These are phyloP conservation scores for Cotesia chilonis DNA, from an alignment of 1,140 invertebrate species.

Conservation along the genomic window DNA sequence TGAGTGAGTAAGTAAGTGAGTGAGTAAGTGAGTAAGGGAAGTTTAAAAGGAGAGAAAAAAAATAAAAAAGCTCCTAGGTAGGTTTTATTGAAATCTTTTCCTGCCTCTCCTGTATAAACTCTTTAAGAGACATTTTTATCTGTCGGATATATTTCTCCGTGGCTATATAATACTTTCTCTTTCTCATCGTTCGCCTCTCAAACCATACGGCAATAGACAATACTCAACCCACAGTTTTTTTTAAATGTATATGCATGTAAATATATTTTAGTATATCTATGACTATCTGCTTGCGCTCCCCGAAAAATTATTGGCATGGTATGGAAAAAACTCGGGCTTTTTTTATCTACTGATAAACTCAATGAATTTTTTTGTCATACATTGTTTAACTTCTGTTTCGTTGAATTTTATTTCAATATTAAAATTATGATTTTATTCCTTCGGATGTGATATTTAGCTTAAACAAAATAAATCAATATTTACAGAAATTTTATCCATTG, in stretches of 20 bases:
- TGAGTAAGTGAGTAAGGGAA: slow-evolving; percentile 23
- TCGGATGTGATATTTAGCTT: too few species aligned
- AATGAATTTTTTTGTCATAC: slow-evolving; percentile 37
- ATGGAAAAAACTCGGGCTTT: slow-evolving; percentile 57
- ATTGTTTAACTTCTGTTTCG: not conserved
- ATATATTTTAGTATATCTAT: too few species aligned
- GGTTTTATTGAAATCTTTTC: slow-evolving; percentile 61
- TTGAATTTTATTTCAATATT: slow-evolving; percentile 2
- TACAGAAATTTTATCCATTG: too few species aligned
- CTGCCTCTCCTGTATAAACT: slow-evolving; percentile 56
- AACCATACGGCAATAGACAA: slow-evolving; percentile 26
- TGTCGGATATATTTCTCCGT: slow-evolving; percentile 57
- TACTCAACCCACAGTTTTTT: not conserved
- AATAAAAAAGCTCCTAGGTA: not conserved
- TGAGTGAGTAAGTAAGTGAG: slow-evolving; percentile 9
- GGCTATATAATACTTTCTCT: slow-evolving; percentile 14
- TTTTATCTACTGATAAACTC: slow-evolving; percentile 51
- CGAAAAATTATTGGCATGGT: slow-evolving; percentile 60
- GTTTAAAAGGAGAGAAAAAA: slow-evolving; percentile 36
- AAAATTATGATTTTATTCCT: not conserved
- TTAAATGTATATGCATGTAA: too few species aligned
- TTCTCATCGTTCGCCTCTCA: slow-evolving; percentile 26
- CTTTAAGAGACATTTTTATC: slow-evolving; percentile 60
- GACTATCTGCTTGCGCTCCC: slow-evolving; percentile 38
- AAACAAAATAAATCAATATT: too few species aligned